phyloP scores from a whole-genome alignment of 2,888 invertebrate species.

The Tetragonisca angustula region DNA sequence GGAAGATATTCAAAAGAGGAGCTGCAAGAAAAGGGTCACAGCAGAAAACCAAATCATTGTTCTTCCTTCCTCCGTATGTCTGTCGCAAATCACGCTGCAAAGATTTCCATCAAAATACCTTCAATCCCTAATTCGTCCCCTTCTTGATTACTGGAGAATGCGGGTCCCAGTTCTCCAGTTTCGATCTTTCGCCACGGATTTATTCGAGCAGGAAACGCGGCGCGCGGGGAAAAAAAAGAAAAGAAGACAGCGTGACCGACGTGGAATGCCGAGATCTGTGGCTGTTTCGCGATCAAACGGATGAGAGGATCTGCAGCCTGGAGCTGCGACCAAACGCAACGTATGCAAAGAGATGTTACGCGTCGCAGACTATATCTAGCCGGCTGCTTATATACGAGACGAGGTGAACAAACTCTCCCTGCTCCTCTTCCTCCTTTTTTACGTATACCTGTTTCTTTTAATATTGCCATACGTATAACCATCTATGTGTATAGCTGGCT shows the following conservation, averaged over 20 bases:
- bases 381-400: conserved; percentile 18
- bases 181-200: conserved; percentile 16
- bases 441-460: conserved; percentile 24
- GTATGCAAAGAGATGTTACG: conserved; percentile 54
- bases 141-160: background rate
- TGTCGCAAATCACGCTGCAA: background rate
- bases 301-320: conserved; percentile 57
- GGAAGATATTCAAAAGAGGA: too few species aligned
- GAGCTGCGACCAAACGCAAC: conserved; percentile 50
- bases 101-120: background rate
- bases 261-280: conserved; percentile 56
- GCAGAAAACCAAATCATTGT: too few species aligned
- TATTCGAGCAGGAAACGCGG: background rate
- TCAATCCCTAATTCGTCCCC: too few species aligned
- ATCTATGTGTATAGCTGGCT: conserved; percentile 1
- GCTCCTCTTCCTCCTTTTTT: background rate
- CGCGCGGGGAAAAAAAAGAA: background rate
- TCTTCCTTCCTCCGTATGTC: too few species aligned
- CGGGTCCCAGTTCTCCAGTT: background rate
- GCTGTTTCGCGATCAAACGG: conserved; percentile 51
- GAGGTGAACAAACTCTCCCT: conserved; percentile 60
- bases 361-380: background rate
- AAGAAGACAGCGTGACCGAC: conserved; percentile 51
- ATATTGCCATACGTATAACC: conserved; percentile 17
- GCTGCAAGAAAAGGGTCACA: too few species aligned